Conservation (phyloP, 2,113 vertebrate species). For the Callopanchax toddi region DNA sequence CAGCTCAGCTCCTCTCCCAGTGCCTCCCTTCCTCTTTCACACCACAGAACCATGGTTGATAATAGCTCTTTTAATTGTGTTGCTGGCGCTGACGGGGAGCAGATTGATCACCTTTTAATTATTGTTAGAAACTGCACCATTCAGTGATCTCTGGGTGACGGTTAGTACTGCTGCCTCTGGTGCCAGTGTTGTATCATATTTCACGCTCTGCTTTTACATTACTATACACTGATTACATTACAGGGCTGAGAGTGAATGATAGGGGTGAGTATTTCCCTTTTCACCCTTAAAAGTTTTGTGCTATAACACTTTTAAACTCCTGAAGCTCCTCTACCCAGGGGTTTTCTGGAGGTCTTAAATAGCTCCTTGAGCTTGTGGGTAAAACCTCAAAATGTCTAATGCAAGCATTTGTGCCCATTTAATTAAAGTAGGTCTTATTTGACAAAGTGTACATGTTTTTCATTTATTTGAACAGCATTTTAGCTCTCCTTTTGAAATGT, state of each 20-base stretch:
- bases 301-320: constrained; percentile 4
- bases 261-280: constrained; percentile 12
- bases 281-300: background rate
- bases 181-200: constrained; percentile 36
- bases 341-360: constrained; percentile 15
- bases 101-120: constrained; percentile 73
- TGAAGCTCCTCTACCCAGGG: constrained; percentile 8
- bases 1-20: constrained; percentile 33
- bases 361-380: constrained; percentile 42
- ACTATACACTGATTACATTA: constrained; percentile 28
- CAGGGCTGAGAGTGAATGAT: constrained; percentile 45
- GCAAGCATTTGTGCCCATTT: no score
- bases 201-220: constrained; percentile 45
- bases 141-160: constrained; percentile 51
- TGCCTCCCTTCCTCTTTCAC: constrained; percentile 27
- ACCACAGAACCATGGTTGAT: constrained; percentile 43
- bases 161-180: constrained; percentile 49
- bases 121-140: constrained; percentile 60
- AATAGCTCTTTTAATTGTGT: constrained; percentile 63
- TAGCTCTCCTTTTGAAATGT: background rate
- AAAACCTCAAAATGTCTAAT: constrained; percentile 24
- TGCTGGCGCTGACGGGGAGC: constrained; percentile 53
- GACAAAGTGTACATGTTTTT: no score
- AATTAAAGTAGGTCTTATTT: background rate
- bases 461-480: background rate